A percentile compares a stretch with the other conserved stretches of the same genome.
phyloP scores from a whole-genome alignment of 2,113 vertebrate genomes.

The Aythya baeri region DNA sequence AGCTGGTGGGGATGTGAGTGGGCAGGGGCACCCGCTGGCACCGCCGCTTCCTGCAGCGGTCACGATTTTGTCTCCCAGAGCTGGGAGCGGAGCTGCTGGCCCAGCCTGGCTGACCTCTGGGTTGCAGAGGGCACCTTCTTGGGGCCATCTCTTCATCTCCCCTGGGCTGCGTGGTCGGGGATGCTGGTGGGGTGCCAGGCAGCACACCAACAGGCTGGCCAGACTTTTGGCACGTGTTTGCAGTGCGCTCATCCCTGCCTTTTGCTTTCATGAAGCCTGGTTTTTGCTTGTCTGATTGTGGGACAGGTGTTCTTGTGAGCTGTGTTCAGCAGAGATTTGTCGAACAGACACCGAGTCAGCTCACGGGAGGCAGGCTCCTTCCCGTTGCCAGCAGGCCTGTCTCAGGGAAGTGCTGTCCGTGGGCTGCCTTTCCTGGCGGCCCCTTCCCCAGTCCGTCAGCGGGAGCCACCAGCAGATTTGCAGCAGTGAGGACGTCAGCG shows the following conservation, averaged over 20 bases:
- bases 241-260: neutral
- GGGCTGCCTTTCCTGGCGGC: neutral
- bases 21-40: no score
- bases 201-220: neutral
- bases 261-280: neutral
- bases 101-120: neutral
- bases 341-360: neutral
- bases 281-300: neutral
- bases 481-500: neutral
- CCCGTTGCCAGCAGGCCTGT: neutral
- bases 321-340: neutral
- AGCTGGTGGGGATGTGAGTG: no score
- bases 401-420: neutral
- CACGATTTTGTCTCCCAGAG: neutral
- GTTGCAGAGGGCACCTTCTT: neutral
- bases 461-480: neutral
- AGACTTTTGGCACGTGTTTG: neutral
- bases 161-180: fast-evolving
- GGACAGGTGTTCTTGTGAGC: neutral
- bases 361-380: neutral
- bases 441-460: neutral
- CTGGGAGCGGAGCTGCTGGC: neutral
- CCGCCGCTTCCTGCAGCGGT: neutral
- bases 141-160: neutral
- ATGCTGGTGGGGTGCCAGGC: neutral